phyloP scores from a whole-genome alignment of 2,888 invertebrate genomes.

The Oscheius sp. region DNA sequence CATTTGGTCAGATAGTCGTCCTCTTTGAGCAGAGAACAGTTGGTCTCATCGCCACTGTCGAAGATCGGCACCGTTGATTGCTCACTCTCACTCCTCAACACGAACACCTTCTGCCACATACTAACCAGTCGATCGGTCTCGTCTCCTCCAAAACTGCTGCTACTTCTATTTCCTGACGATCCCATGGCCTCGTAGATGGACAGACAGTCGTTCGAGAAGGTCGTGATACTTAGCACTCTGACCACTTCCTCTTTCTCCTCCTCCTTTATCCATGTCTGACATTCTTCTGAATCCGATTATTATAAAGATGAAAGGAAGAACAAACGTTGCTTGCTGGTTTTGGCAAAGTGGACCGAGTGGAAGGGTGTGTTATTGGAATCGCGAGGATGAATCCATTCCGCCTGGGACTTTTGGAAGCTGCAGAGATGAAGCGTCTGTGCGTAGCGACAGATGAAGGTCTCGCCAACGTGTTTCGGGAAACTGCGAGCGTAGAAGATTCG shows the following conservation, averaged over 20 bases:
- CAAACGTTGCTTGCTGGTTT: background rate
- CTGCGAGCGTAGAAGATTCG: background rate
- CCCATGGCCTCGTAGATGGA: slow-evolving; percentile 11
- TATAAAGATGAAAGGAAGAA: too few species aligned
- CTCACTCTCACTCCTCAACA: slow-evolving; percentile 1
- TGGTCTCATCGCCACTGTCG: slow-evolving; percentile 7
- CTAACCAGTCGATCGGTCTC: slow-evolving; percentile 6
- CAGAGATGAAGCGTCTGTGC: background rate
- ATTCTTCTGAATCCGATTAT: too few species aligned
- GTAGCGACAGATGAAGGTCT: background rate
- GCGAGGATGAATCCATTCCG: background rate
- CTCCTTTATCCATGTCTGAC: too few species aligned
- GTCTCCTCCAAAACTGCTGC: background rate
- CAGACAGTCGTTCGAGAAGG: background rate
- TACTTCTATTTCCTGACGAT: background rate
- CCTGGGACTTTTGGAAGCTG: background rate
- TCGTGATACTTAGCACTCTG: background rate
- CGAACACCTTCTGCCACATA: background rate
- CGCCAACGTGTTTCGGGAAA: background rate
- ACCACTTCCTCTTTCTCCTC: background rate
- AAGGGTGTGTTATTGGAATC: slow-evolving; percentile 1
- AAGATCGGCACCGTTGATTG: background rate
- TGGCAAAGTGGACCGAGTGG: slow-evolving; percentile 9
- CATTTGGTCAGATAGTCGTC: background rate
- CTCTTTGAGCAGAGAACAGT: background rate